A percentile compares a stretch with the other conserved stretches of the same genome.
Conservation (phyloP, 2,888 invertebrate species). For the Philereme vetulata region DNA sequence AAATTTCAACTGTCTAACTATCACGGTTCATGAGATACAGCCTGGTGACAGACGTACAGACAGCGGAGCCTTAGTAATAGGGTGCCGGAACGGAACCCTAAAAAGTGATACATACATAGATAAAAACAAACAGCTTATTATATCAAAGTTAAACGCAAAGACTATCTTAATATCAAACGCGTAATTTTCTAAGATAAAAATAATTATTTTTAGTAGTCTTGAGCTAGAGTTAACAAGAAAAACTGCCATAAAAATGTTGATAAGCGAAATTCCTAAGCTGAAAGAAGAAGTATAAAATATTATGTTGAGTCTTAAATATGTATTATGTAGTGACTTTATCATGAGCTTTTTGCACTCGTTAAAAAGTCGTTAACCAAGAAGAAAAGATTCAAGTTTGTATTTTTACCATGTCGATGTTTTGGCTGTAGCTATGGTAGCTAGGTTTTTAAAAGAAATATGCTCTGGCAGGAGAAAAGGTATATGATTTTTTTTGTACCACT, state of each 20-base stretch:
- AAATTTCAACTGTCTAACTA: too few species aligned
- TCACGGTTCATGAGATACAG: too few species aligned
- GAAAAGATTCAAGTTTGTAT: conserved; percentile 19
- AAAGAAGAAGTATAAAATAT: conserved; percentile 11
- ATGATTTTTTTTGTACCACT: conserved; percentile 1
- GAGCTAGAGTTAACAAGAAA: neutral
- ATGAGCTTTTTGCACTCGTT: conserved; percentile 31
- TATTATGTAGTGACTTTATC: neutral
- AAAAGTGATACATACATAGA: too few species aligned
- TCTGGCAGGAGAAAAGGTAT: neutral
- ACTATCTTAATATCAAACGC: too few species aligned
- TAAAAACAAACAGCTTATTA: too few species aligned
- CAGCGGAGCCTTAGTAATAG: too few species aligned
- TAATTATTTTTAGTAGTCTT: neutral
- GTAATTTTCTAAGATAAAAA: too few species aligned
- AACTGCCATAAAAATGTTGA: conserved; percentile 1
- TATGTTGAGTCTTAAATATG: conserved; percentile 11
- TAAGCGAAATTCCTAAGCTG: conserved; percentile 2
- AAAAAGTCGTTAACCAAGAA: conserved; percentile 34
- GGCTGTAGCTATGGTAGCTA: conserved; percentile 3
- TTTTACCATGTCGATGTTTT: conserved; percentile 24
- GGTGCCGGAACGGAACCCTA: too few species aligned
- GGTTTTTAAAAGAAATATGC: conserved; percentile 1
- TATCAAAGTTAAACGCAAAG: too few species aligned
- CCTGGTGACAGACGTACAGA: too few species aligned